phyloP scores from a whole-genome alignment of 2,797 vertebrate species.

The Tenualosa ilisha region DNA sequence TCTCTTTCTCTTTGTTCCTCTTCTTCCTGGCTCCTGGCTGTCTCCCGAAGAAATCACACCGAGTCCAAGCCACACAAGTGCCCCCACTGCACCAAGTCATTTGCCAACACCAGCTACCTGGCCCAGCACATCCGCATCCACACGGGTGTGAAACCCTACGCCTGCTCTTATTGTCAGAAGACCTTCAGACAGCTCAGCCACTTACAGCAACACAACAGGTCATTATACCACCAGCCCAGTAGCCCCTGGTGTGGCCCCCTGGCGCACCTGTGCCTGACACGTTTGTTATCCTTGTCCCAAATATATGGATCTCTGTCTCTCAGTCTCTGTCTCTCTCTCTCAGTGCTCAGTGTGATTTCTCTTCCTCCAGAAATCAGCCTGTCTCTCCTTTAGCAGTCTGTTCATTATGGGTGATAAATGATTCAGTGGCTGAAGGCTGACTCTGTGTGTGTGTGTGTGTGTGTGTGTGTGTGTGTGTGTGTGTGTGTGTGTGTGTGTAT shows the following conservation, averaged over 20 bases:
- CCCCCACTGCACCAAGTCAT: conserved; percentile 97
- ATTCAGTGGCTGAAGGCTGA: conserved; percentile 1
- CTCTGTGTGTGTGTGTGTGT: conserved; percentile 37
- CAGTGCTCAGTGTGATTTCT: neutral
- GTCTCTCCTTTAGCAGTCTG: neutral
- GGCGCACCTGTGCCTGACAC: neutral
- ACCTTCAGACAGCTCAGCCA: conserved; percentile 98
- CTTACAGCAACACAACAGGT: conserved; percentile 99
- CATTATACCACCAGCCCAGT: conserved; percentile 46
- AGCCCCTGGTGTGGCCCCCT: neutral
- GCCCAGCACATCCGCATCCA: conserved; percentile 98
- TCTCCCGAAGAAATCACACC: conserved; percentile 81
- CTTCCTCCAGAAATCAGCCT: neutral
- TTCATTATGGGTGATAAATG: conserved; percentile 24
- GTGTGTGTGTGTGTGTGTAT: conserved; percentile 36
- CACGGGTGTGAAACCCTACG: conserved; percentile 97
- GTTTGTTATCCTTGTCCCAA: neutral
- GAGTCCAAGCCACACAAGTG: conserved; percentile 99
- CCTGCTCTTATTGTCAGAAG: conserved; percentile 95
- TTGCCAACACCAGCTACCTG: conserved; percentile 98
- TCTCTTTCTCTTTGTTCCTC: conserved; percentile 21
- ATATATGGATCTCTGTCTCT: neutral
- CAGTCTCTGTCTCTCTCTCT: neutral
- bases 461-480: neutral
- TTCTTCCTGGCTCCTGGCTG: conserved; percentile 26